Evolutionary conservation across 2,888 invertebrate species (phyloP).

Genomic region (Trimorus sp.): DNA sequence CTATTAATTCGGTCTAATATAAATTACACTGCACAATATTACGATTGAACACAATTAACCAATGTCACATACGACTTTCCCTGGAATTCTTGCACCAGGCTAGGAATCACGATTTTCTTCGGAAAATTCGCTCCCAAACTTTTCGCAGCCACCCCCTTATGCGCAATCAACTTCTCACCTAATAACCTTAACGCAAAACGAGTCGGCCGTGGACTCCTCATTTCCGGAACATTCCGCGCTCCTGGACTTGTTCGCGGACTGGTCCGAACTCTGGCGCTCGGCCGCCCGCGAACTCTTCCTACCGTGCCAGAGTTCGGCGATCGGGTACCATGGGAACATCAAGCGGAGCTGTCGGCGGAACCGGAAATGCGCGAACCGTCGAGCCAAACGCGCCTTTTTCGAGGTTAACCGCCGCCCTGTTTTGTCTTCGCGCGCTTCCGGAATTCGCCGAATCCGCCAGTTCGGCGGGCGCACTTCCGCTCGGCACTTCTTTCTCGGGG

Average conservation of each 20-base stretch:
- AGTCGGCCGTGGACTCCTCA: conserved; percentile 70
- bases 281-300: conserved; percentile 75
- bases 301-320: conserved; percentile 77
- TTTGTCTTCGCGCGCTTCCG: not conserved
- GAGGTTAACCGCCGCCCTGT: conserved; percentile 4
- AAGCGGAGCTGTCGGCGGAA: conserved; percentile 61
- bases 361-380: conserved; percentile 4
- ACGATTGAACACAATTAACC: no score
- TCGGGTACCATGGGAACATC: conserved; percentile 79
- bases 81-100: no score
- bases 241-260: conserved; percentile 69
- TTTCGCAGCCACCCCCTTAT: no score
- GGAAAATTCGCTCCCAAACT: no score
- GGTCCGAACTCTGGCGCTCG: conserved; percentile 72
- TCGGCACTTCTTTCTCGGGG: not conserved
- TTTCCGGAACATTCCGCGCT: conserved; percentile 71
- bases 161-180: conserved; percentile 66
- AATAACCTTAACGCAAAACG: conserved; percentile 75
- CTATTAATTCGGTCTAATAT: no score
- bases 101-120: no score
- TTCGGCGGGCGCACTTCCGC: no score
- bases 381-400: conserved; percentile 6
- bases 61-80: no score
- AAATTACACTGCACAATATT: no score
- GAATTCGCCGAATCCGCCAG: not conserved